Evolutionary conservation across 2,888 invertebrate species (phyloP).

Genomic region (Drosophila meridionalis): DNA sequence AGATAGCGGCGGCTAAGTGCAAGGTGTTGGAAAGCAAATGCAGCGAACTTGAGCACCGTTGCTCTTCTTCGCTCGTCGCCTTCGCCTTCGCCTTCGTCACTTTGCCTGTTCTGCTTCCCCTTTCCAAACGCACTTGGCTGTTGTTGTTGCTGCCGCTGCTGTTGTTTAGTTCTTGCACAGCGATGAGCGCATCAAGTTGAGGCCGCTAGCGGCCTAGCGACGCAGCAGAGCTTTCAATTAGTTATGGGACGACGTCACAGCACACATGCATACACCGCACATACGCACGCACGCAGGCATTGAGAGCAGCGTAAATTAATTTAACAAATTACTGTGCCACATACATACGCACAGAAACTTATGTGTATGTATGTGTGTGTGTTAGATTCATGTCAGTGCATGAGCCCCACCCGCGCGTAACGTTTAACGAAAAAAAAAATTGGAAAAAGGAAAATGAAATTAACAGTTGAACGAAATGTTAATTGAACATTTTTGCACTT

Average conservation of each 20-base stretch:
- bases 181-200: slow-evolving; percentile 59
- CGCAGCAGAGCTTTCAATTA: slow-evolving; percentile 35
- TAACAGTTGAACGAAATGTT: slow-evolving; percentile 56
- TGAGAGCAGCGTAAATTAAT: slow-evolving; percentile 69
- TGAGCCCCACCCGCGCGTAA: slow-evolving; percentile 48
- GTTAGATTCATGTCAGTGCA: slow-evolving; percentile 32
- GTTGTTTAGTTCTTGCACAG: slow-evolving; percentile 32
- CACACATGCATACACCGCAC: slow-evolving; percentile 3
- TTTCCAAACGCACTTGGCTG: slow-evolving; percentile 3
- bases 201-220: slow-evolving; percentile 28
- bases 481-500: slow-evolving; percentile 64
- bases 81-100: neutral
- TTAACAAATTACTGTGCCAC: slow-evolving; percentile 66
- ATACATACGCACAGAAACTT: slow-evolving; percentile 11
- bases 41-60: slow-evolving; percentile 45
- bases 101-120: neutral
- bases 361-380: slow-evolving; percentile 1
- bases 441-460: slow-evolving; percentile 32
- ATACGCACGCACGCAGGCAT: slow-evolving; percentile 14
- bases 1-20: slow-evolving; percentile 11
- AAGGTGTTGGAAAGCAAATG: slow-evolving; percentile 46
- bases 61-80: neutral
- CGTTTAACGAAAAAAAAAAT: slow-evolving; percentile 19
- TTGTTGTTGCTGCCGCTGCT: slow-evolving; percentile 19
- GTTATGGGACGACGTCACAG: slow-evolving; percentile 40